phyloP scores from a whole-genome alignment of 2,113 vertebrate genomes.

The Apodemus speciosus region DNA sequence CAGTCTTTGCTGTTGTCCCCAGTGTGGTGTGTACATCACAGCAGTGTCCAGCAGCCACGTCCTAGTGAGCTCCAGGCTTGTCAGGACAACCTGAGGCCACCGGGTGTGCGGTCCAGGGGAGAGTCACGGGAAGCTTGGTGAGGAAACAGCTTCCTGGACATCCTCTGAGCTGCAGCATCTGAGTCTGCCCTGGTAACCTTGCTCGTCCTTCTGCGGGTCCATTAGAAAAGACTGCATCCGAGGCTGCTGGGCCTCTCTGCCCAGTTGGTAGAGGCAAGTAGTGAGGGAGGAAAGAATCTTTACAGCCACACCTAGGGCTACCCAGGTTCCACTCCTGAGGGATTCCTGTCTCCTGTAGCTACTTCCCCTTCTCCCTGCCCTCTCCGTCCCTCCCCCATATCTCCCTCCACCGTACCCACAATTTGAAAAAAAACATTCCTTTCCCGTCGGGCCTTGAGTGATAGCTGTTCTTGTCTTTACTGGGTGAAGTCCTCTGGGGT shows the following conservation, averaged over 20 bases:
- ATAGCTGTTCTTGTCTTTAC: background rate
- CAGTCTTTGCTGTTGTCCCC: background rate
- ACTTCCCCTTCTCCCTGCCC: background rate
- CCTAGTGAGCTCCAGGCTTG: background rate
- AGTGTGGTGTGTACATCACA: background rate
- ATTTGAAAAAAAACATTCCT: no score
- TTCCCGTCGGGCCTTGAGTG: background rate
- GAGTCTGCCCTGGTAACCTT: background rate
- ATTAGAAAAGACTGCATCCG: background rate
- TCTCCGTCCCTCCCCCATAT: accelerated
- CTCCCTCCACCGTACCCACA: background rate
- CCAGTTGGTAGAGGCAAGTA: background rate
- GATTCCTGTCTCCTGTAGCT: background rate
- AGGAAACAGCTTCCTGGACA: background rate
- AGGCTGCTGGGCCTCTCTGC: background rate
- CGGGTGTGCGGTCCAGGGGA: background rate
- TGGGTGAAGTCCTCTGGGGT: background rate
- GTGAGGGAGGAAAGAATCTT: background rate
- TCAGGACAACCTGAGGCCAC: background rate
- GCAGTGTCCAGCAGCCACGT: background rate
- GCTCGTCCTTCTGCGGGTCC: no score
- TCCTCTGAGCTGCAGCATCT: background rate
- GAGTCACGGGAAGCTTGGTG: background rate
- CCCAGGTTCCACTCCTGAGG: no score
- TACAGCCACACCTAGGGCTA: background rate